Evolutionary conservation across 2,797 vertebrate species (phyloP).

Genomic region (Cossypha heuglini): DNA sequence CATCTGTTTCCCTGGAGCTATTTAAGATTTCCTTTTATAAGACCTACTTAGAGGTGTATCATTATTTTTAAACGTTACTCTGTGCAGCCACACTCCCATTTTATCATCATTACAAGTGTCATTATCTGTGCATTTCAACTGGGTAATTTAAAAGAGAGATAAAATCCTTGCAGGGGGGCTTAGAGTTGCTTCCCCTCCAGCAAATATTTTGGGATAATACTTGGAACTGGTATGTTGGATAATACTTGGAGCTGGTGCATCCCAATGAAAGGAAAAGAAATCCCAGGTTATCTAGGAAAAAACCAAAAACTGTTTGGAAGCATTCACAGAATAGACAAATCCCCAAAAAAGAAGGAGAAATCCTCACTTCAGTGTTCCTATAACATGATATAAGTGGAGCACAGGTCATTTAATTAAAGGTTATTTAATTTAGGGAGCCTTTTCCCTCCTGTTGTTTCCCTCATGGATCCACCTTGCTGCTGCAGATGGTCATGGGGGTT

Average conservation of each 20-base stretch:
- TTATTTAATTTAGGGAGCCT: background rate
- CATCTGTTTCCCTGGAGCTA: slow-evolving; percentile 56
- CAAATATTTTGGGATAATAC: slow-evolving; percentile 16
- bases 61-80: slow-evolving; percentile 51
- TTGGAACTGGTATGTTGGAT: background rate
- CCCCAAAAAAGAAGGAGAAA: background rate
- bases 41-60: slow-evolving; percentile 38
- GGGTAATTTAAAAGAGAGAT: background rate
- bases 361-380: background rate
- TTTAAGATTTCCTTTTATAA: slow-evolving; percentile 37
- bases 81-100: slow-evolving; percentile 1
- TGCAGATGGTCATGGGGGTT: background rate
- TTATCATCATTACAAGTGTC: slow-evolving; percentile 14
- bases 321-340: background rate
- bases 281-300: background rate
- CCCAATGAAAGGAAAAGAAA: background rate
- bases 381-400: background rate
- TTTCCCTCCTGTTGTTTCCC: background rate
- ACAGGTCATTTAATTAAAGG: background rate
- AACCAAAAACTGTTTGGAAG: background rate
- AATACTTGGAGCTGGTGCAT: background rate
- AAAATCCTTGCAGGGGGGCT: slow-evolving; percentile 14
- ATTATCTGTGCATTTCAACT: background rate
- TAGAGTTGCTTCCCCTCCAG: background rate
- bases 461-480: background rate